These are phyloP conservation scores for Gorsachius goisagi DNA, from an alignment of 2,113 vertebrate genomes.

Conservation along the genomic window DNA sequence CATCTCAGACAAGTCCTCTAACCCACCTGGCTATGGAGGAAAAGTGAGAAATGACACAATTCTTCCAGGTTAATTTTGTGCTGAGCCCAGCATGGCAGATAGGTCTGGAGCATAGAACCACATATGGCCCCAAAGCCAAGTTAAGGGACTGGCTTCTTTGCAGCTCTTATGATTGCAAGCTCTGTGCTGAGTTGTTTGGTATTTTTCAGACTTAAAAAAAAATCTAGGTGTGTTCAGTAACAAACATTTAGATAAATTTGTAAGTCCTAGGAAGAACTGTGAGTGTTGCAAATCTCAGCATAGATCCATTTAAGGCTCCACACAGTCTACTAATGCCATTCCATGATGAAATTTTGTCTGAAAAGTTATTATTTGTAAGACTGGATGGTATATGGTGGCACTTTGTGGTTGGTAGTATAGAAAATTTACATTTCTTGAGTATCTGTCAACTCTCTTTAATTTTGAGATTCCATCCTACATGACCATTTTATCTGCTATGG, in stretches of 20 bases:
- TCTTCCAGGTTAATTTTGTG: not conserved
- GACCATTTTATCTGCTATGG: not conserved
- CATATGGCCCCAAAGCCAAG: not conserved
- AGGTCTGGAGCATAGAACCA: not conserved
- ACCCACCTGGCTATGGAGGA: not conserved
- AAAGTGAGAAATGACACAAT: not conserved
- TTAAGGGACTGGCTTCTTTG: not conserved
- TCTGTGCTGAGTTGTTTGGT: not conserved
- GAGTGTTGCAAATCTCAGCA: not conserved
- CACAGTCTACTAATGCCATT: not conserved
- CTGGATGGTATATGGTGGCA: rapidly evolving
- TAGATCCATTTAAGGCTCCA: not conserved
- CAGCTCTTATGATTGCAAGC: not conserved
- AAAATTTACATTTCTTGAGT: not conserved
- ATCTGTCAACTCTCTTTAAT: not conserved
- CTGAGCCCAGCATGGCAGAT: not conserved
- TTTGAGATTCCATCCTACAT: not conserved
- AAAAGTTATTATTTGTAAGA: not conserved
- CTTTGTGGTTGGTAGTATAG: not conserved
- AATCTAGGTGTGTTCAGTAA: not conserved
- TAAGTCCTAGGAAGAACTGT: not conserved
- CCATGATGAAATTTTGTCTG: not conserved
- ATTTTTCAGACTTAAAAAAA: not conserved
- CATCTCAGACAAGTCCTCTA: not conserved
- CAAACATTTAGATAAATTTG: not conserved